Conservation (phyloP, 1,140 invertebrate genomes). For the Nasonia giraulti region DNA sequence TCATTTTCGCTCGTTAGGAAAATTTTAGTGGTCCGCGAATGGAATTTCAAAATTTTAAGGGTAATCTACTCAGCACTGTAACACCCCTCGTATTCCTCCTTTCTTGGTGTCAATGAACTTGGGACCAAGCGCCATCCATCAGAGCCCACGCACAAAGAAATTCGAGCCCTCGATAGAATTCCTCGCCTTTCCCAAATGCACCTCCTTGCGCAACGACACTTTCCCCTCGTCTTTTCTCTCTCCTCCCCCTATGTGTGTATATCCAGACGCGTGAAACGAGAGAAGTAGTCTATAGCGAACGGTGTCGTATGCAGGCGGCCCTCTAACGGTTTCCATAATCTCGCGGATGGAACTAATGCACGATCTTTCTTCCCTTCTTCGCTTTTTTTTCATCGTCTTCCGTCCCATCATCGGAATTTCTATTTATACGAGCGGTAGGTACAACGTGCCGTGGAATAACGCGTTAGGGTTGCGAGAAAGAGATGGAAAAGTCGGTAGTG, state of each 20-base stretch:
- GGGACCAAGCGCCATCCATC: background rate
- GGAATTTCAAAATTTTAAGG: too few relatives aligned
- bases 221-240: background rate
- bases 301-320: background rate
- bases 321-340: background rate
- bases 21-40: background rate
- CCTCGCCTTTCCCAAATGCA: background rate
- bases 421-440: background rate
- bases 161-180: background rate
- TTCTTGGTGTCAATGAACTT: background rate
- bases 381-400: background rate
- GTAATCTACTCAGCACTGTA: too few relatives aligned
- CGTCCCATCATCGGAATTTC: background rate
- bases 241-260: background rate
- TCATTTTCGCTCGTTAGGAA: background rate
- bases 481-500: slow-evolving; percentile 3
- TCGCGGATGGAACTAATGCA: background rate
- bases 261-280: background rate
- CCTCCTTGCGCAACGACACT: background rate
- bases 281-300: background rate
- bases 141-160: background rate
- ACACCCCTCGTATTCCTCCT: background rate
- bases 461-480: background rate
- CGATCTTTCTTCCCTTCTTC: background rate
- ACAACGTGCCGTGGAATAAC: background rate